A percentile compares a stretch with the other conserved stretches of the same genome.
These are phyloP conservation scores for Orthosia gracilis DNA, from an alignment of 2,888 invertebrate genomes.

Conservation along the genomic window DNA sequence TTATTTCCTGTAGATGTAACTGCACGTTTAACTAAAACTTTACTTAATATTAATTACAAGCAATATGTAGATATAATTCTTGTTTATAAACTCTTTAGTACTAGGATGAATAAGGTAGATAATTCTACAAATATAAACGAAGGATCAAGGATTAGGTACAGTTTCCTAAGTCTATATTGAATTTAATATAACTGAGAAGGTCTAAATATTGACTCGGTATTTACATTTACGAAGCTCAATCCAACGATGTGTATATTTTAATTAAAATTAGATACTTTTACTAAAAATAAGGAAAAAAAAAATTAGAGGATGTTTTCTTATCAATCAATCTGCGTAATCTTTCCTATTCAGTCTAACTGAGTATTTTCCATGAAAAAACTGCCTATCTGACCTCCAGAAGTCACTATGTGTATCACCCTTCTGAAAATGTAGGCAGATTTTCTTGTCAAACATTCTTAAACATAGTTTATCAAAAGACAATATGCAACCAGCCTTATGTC, in stretches of 20 bases:
- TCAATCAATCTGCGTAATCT: not conserved
- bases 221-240: constrained; percentile 1
- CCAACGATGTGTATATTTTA: not conserved
- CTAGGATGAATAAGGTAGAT: too few species aligned
- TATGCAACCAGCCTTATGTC: constrained; percentile 42
- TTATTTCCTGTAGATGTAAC: not conserved
- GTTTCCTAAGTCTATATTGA: constrained; percentile 11
- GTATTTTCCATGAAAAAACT: not conserved
- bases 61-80: too few species aligned
- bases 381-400: not conserved
- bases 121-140: constrained; percentile 15
- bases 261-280: not conserved
- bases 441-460: not conserved
- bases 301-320: not conserved
- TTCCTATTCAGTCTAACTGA: not conserved
- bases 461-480: constrained; percentile 11
- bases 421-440: too few species aligned
- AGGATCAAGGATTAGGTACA: not conserved
- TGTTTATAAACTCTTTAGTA: too few species aligned
- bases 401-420: not conserved
- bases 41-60: not conserved
- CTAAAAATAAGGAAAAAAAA: not conserved
- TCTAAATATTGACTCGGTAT: constrained; percentile 1
- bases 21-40: not conserved
- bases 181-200: constrained; percentile 3